Evolutionary conservation across 2,888 invertebrate genomes (phyloP).

Genomic region (Corbicula japonica): DNA sequence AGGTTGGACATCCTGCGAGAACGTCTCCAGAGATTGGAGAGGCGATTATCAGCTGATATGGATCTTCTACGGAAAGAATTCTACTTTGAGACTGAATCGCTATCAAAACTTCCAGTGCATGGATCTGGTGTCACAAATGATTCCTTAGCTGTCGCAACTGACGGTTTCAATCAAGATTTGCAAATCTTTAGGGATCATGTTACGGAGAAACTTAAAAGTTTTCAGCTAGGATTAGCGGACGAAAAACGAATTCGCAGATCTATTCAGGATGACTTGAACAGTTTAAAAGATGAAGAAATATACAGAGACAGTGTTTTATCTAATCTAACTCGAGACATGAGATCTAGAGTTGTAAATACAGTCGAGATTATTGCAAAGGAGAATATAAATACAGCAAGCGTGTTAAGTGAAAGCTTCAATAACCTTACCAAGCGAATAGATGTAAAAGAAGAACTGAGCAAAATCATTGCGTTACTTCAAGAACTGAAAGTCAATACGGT

Average conservation of each 20-base stretch:
- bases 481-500: neutral
- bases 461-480: slow-evolving; percentile 3
- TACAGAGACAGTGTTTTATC: too few species aligned
- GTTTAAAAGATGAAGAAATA: neutral
- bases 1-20: slow-evolving; percentile 14
- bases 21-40: slow-evolving; percentile 24
- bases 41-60: slow-evolving; percentile 26
- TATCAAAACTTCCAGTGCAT: neutral
- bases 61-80: slow-evolving; percentile 26
- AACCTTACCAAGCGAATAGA: neutral
- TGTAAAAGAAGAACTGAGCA: slow-evolving; percentile 3
- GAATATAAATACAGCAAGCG: too few species aligned
- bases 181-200: slow-evolving; percentile 2
- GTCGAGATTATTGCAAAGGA: too few species aligned
- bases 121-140: neutral
- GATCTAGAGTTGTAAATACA: too few species aligned
- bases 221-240: slow-evolving; percentile 3
- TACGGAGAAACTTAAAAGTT: neutral
- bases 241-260: slow-evolving; percentile 26
- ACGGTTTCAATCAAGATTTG: too few species aligned
- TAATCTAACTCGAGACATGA: too few species aligned
- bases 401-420: too few species aligned
- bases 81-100: slow-evolving; percentile 6
- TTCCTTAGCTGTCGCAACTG: too few species aligned
- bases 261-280: slow-evolving; percentile 5